Evolutionary conservation across 2,888 invertebrate genomes (phyloP).

Genomic region (Callyntrura guangdongensis): DNA sequence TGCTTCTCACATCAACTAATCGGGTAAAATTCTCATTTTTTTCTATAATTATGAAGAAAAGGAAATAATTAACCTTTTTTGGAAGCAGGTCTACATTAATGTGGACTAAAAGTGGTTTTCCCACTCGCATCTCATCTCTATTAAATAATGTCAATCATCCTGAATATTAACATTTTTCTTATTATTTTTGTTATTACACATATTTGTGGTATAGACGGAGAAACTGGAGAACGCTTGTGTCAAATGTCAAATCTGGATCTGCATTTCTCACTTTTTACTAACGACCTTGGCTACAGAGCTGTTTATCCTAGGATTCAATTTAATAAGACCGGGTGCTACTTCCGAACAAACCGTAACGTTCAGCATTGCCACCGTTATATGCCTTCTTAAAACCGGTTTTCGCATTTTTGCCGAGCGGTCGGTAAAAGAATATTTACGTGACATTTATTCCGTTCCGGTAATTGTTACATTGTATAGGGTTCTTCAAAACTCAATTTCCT

Average conservation of each 20-base stretch:
- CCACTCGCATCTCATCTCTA: background rate
- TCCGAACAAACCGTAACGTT: slow-evolving; percentile 74
- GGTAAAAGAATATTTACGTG: slow-evolving; percentile 77
- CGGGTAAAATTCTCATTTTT: slow-evolving; percentile 66
- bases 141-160: background rate
- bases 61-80: background rate
- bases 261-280: slow-evolving; percentile 79
- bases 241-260: slow-evolving; percentile 80
- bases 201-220: slow-evolving; percentile 67
- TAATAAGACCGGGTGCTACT: slow-evolving; percentile 79
- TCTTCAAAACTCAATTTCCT: slow-evolving; percentile 6
- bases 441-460: slow-evolving; percentile 74
- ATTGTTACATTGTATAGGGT: background rate
- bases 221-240: slow-evolving; percentile 81
- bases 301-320: slow-evolving; percentile 80
- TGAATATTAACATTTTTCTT: background rate
- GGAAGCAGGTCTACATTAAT: background rate
- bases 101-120: background rate
- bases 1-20: slow-evolving; percentile 80
- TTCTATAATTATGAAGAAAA: background rate
- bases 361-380: slow-evolving; percentile 75
- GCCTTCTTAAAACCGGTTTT: slow-evolving; percentile 77
- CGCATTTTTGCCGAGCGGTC: slow-evolving; percentile 77
- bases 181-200: background rate
- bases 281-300: slow-evolving; percentile 80